phyloP scores from a whole-genome alignment of 2,888 invertebrate genomes.

The Rhyacophila evoluta region DNA sequence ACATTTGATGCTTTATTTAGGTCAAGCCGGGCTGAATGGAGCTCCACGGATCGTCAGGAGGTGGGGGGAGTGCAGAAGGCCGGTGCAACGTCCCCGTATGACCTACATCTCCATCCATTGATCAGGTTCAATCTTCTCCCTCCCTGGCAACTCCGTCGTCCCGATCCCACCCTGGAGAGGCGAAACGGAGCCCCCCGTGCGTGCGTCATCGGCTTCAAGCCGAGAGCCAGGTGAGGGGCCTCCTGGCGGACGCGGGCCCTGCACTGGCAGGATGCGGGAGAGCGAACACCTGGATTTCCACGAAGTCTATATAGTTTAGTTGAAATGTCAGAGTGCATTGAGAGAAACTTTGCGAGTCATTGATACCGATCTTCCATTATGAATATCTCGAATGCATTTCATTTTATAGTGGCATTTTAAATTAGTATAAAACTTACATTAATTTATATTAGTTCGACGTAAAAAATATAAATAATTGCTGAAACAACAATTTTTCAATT shows the following conservation, averaged over 20 bases:
- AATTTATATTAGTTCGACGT: too few species aligned
- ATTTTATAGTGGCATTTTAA: too few species aligned
- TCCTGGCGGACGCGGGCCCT: neutral
- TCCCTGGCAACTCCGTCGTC: neutral
- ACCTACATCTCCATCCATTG: conserved; percentile 45
- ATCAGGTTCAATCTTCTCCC: conserved; percentile 32
- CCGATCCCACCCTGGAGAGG: conserved; percentile 13
- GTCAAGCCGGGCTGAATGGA: conserved; percentile 22
- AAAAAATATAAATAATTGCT: too few species aligned
- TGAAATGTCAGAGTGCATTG: neutral
- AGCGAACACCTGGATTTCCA: neutral
- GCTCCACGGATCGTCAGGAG: conserved; percentile 4
- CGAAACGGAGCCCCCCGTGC: conserved; percentile 6
- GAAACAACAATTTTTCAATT: too few species aligned
- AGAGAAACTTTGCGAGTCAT: neutral
- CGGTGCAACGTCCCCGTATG: conserved; percentile 45
- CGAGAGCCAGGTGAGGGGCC: conserved; percentile 14
- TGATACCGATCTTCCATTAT: too few species aligned
- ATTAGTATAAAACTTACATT: too few species aligned
- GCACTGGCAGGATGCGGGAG: neutral
- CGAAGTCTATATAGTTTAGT: neutral
- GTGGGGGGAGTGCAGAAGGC: conserved; percentile 30
- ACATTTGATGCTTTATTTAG: conserved; percentile 13
- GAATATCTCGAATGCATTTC: too few species aligned
- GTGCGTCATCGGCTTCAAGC: neutral